Percentiles rank a stretch among this genome's conserved stretches.
Evolutionary conservation across 1,140 invertebrate species (phyloP).

Genomic region (Procambarus virginalis): DNA sequence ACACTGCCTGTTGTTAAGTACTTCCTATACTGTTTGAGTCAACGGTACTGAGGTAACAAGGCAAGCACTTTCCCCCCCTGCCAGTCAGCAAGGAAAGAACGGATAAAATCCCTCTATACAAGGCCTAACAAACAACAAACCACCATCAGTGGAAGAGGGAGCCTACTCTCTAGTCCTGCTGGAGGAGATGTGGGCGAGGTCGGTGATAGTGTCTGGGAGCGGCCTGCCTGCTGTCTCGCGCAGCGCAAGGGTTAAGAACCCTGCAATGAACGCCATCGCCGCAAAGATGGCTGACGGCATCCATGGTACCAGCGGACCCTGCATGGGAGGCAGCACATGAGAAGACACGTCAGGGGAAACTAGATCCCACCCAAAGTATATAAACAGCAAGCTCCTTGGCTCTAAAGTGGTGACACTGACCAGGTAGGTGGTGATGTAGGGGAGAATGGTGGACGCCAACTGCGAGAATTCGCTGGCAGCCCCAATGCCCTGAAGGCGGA

Average conservation of each 20-base stretch:
- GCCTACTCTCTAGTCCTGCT: background rate
- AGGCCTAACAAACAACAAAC: no score
- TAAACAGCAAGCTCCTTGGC: no score
- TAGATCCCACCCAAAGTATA: no score
- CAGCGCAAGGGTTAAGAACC: background rate
- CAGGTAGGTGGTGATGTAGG: constrained; percentile 33
- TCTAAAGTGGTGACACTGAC: background rate
- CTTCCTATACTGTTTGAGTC: no score
- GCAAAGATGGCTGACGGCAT: constrained; percentile 30
- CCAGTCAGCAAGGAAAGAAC: background rate
- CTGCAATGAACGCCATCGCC: background rate
- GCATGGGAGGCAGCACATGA: background rate
- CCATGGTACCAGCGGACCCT: constrained; percentile 21
- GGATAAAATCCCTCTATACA: no score
- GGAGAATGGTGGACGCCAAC: constrained; percentile 24
- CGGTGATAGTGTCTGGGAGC: constrained; percentile 6
- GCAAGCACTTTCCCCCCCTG: background rate
- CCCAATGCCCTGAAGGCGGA: constrained; percentile 76
- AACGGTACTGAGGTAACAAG: no score
- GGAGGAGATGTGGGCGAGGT: background rate
- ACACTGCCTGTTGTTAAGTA: no score
- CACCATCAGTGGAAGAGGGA: no score
- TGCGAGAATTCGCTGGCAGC: background rate
- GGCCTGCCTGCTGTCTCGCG: constrained; percentile 17
- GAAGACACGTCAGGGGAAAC: no score